These are phyloP conservation scores for Chloroclystis v-ata DNA, from an alignment of 2,888 invertebrate species.

Conservation along the genomic window DNA sequence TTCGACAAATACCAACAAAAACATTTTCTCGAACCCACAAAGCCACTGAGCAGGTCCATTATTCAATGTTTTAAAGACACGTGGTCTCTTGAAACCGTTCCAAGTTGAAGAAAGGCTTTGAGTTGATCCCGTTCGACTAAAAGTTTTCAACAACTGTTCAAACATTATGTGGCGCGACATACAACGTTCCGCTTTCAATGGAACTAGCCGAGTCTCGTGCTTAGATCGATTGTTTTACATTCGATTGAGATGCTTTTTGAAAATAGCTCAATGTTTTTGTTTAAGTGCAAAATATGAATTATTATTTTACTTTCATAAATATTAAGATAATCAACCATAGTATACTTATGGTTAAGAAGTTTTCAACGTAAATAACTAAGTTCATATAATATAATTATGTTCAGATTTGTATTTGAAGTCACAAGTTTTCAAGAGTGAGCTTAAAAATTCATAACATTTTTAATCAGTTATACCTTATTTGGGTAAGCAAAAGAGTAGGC, in stretches of 20 bases:
- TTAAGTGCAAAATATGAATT: too few species aligned
- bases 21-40: constrained; percentile 34
- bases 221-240: constrained; percentile 46
- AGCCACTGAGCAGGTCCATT: constrained; percentile 49
- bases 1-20: constrained; percentile 14
- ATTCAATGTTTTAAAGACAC: constrained; percentile 60
- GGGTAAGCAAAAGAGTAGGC: neutral
- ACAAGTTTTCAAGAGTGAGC: too few species aligned
- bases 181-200: constrained; percentile 69
- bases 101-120: constrained; percentile 54
- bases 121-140: constrained; percentile 59
- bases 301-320: too few species aligned
- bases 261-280: neutral
- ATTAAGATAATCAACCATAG: too few species aligned
- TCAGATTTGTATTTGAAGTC: too few species aligned
- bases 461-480: too few species aligned
- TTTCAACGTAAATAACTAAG: too few species aligned
- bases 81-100: constrained; percentile 47
- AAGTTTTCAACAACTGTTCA: constrained; percentile 76
- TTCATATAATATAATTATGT: too few species aligned
- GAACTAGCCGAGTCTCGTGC: constrained; percentile 40
- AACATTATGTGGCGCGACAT: constrained; percentile 70
- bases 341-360: too few species aligned
- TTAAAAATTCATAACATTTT: too few species aligned
- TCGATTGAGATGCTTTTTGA: constrained; percentile 22